Percentiles rank a stretch among this genome's conserved stretches.
Conservation (phyloP, 2,797 vertebrate species). For the Poeciliopsis presidionis region DNA sequence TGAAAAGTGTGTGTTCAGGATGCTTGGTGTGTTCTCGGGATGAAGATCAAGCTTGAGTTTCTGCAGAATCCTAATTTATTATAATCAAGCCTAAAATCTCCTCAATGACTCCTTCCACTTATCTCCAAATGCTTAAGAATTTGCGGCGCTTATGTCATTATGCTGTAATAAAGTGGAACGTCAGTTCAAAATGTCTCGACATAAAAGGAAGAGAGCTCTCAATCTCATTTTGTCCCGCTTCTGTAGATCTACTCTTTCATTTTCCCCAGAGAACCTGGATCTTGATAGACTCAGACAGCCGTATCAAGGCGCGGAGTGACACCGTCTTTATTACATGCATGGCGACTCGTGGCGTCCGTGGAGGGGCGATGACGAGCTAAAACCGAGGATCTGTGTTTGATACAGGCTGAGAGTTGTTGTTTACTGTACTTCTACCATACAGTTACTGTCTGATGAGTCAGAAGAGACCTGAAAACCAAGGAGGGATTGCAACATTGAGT, state of each 20-base stretch:
- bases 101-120: conserved; percentile 57
- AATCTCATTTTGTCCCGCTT: conserved; percentile 48
- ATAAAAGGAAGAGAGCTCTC: conserved; percentile 52
- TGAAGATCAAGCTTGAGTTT: conserved; percentile 26
- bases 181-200: conserved; percentile 49
- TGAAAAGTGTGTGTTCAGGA: conserved; percentile 46
- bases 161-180: conserved; percentile 54
- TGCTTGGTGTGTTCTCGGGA: conserved; percentile 22
- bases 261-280: conserved; percentile 59
- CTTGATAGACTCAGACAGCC: conserved; percentile 72
- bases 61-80: conserved; percentile 52
- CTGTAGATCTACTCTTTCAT: conserved; percentile 46
- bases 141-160: conserved; percentile 54
- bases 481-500: neutral
- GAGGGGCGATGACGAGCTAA: conserved; percentile 56
- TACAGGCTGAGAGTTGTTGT: conserved; percentile 39
- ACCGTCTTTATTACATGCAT: conserved; percentile 72
- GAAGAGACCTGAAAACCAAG: conserved; percentile 4
- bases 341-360: conserved; percentile 39
- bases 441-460: conserved; percentile 21
- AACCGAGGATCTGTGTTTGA: conserved; percentile 53
- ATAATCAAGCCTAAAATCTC: conserved; percentile 60
- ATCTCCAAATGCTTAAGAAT: conserved; percentile 58
- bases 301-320: conserved; percentile 66
- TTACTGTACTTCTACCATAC: conserved; percentile 34